These are phyloP conservation scores for Sialis lutaria DNA, from an alignment of 2,888 invertebrate genomes.

Conservation along the genomic window DNA sequence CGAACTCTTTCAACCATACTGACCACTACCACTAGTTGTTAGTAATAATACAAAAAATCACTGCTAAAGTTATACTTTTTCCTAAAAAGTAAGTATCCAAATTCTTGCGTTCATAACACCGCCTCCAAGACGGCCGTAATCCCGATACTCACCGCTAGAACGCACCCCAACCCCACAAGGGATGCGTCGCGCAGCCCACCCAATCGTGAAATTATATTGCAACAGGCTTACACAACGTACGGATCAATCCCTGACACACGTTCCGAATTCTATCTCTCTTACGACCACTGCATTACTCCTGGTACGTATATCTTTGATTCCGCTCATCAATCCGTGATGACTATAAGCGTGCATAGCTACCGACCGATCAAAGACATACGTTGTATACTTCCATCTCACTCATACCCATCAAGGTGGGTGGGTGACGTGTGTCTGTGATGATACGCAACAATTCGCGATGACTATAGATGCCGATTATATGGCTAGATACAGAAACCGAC, in stretches of 20 bases:
- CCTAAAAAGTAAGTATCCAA: too few relatives aligned
- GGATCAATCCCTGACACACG: constrained; percentile 1
- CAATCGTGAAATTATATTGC: constrained; percentile 9
- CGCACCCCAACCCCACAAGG: constrained; percentile 2
- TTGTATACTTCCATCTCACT: neutral
- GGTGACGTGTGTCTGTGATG: neutral
- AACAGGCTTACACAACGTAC: constrained; percentile 8
- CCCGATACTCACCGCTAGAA: neutral
- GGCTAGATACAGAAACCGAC: neutral
- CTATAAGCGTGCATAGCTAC: constrained; percentile 1
- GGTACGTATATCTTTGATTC: neutral
- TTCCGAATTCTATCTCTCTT: neutral
- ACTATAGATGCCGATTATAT: constrained; percentile 5
- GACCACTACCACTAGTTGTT: too few relatives aligned
- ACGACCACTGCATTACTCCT: neutral
- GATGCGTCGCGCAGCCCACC: constrained; percentile 6
- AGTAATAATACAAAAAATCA: too few relatives aligned
- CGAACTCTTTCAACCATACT: too few relatives aligned
- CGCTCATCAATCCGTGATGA: neutral
- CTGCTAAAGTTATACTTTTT: too few relatives aligned
- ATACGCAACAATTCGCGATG: neutral
- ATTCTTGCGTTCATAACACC: neutral
- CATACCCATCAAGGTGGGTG: neutral
- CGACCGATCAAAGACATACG: constrained; percentile 2
- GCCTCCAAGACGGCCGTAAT: neutral